Evolutionary conservation across 2,113 vertebrate genomes (phyloP), one percentile per base, ranked within the genome.

Genomic region (Nerophis ophidion): DNA sequence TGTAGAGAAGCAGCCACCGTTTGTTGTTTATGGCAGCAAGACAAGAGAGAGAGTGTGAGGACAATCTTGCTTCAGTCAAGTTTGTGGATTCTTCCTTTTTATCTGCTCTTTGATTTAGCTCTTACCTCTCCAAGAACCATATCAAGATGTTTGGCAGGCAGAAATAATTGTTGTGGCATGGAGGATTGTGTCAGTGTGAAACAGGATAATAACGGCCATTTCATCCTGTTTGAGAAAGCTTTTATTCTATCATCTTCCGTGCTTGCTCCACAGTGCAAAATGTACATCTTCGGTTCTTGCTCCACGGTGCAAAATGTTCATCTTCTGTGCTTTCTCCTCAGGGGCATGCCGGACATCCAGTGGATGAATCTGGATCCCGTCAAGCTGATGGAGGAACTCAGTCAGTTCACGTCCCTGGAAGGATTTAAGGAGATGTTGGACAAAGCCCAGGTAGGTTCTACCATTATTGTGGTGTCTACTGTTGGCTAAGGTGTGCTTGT

Each of bases 291-390:
- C 17, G 60, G 15, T 65, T 50, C 63, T 40, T 63, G 80, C 9
- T 84, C 36, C 79, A 26, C 19, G 19, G 60, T 6, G 44, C 44
- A 46, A 8, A 34, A 35, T 55, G 33, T 57, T 61, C 48, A 52
- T 61, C 36, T 12, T 45, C 17, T 62, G 13, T 65, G 52, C 63
- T 40, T 63, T 79, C 9, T 84, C 36, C 79, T 4, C 85, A 98
- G 96, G 60, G 96, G 96, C 10, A 95, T 93, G 76, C 93, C 93
- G 0, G 95, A 98, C 69, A 98, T 99, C 84, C 95, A 98, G 77
- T 99, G 97, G 97, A 97, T 94, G 86, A 99, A 99, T 82, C 87
- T 98, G 64, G 95, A 99, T 66, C 97, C 97, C 10, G 81, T 97
- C 75, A 93, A 95, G 79, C 87, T 99, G 68, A 93, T 98, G 88